Percentiles rank a stretch among this genome's conserved stretches.
Conservation (phyloP, 2,888 invertebrate genomes). For the Acleris holmiana region DNA sequence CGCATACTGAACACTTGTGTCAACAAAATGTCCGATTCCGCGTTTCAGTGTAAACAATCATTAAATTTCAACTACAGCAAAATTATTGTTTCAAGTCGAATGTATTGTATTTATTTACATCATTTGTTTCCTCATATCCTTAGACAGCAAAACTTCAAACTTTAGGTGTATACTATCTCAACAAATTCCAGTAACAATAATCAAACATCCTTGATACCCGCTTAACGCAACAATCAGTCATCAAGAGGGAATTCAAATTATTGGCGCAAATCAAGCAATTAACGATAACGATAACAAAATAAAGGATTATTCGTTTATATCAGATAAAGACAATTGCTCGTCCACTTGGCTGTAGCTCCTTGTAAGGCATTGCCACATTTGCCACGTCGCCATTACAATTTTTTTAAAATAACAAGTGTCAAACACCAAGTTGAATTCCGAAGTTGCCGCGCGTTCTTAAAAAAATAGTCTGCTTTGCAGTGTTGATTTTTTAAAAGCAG, state of each 20-base stretch:
- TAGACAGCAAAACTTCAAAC: no score
- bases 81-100: no score
- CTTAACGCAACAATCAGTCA: conserved; percentile 34
- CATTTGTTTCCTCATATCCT: no score
- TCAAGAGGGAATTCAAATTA: conserved; percentile 46
- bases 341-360: conserved; percentile 64
- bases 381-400: conserved; percentile 38
- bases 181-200: not conserved
- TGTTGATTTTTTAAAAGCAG: conserved; percentile 6
- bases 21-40: no score
- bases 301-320: conserved; percentile 64
- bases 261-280: conserved; percentile 61
- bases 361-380: conserved; percentile 50
- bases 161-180: not conserved
- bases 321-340: conserved; percentile 61
- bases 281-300: conserved; percentile 61
- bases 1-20: no score
- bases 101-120: no score
- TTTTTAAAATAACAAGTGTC: conserved; percentile 36
- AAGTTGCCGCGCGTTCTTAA: conserved; percentile 27
- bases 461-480: conserved; percentile 37
- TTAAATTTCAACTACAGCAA: no score
- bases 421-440: not conserved
- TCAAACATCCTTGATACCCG: conserved; percentile 20
- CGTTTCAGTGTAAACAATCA: no score